A percentile compares a stretch with the other conserved stretches of the same genome.
Conservation (phyloP, 2,888 invertebrate species). For the Scrobipalpa costella region DNA sequence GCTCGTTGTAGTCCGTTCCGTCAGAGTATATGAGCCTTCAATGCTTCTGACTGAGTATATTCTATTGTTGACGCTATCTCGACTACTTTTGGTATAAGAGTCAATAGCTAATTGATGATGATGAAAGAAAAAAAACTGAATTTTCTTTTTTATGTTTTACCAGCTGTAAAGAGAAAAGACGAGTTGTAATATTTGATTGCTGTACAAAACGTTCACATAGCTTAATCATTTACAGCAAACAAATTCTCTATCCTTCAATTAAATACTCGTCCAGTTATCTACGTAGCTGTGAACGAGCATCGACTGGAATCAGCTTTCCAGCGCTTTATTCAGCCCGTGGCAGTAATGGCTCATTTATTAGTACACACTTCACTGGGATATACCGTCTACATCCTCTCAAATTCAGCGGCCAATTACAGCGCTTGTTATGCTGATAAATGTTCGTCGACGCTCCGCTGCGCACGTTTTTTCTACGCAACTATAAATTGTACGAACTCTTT, state of each 20-base stretch:
- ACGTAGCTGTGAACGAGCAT: conserved; percentile 6
- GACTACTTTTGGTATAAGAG: too few relatives aligned
- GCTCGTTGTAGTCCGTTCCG: too few relatives aligned
- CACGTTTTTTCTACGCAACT: conserved; percentile 39
- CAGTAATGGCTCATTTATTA: conserved; percentile 42
- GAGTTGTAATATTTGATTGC: too few relatives aligned
- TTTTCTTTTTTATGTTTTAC: too few relatives aligned
- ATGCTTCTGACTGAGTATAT: too few relatives aligned
- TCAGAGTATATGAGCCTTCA: too few relatives aligned
- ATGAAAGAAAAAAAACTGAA: too few relatives aligned
- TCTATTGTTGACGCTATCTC: too few relatives aligned
- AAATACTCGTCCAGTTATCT: neutral
- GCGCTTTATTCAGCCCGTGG: conserved; percentile 10
- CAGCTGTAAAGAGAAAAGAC: neutral
- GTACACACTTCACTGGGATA: conserved; percentile 38
- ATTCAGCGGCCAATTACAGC: conserved; percentile 64
- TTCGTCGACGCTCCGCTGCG: conserved; percentile 46
- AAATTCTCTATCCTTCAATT: neutral
- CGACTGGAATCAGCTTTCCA: conserved; percentile 13
- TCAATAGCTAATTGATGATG: too few relatives aligned
- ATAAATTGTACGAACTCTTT: conserved; percentile 35
- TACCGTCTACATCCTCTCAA: conserved; percentile 52
- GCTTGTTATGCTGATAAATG: conserved; percentile 72
- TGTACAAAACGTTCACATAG: neutral
- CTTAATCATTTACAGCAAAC: neutral